These are phyloP conservation scores for Harpagoxenus sublaevis DNA, from an alignment of 2,888 invertebrate species.

Conservation along the genomic window DNA sequence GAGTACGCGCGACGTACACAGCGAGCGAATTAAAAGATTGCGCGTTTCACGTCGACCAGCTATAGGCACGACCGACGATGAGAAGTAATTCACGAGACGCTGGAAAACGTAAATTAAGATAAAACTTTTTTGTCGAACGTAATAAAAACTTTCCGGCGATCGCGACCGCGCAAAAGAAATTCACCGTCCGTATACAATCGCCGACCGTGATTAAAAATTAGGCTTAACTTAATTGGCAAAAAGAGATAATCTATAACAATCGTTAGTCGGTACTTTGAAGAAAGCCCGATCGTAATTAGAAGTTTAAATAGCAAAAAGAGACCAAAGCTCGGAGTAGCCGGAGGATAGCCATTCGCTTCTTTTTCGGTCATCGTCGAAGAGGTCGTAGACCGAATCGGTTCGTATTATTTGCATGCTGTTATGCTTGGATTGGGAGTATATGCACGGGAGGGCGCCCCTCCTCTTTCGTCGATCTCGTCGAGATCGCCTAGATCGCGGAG, in stretches of 20 bases:
- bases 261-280: slow-evolving; percentile 13
- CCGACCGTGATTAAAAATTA: slow-evolving; percentile 19
- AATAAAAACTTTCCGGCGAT: not conserved
- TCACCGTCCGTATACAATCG: too few species aligned
- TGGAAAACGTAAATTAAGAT: slow-evolving; percentile 22
- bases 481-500: slow-evolving; percentile 22
- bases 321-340: not conserved
- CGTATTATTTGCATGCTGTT: slow-evolving; percentile 27
- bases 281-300: slow-evolving; percentile 19
- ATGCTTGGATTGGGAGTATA: not conserved
- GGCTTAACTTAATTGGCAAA: not conserved
- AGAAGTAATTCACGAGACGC: not conserved
- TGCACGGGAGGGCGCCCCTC: slow-evolving; percentile 1
- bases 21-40: slow-evolving; percentile 69
- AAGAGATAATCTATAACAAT: not conserved
- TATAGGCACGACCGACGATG: slow-evolving; percentile 22
- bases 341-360: not conserved
- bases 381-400: slow-evolving; percentile 27
- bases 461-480: slow-evolving; percentile 5
- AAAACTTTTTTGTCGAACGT: slow-evolving; percentile 9
- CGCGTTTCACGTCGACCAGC: slow-evolving; percentile 68
- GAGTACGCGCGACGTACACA: not conserved
- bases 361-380: slow-evolving; percentile 13
- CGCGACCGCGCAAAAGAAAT: slow-evolving; percentile 11
- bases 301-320: not conserved